Base-by-base conservation (phyloP, 1,140 invertebrate genomes). In the Drosophila miranda region DNA sequence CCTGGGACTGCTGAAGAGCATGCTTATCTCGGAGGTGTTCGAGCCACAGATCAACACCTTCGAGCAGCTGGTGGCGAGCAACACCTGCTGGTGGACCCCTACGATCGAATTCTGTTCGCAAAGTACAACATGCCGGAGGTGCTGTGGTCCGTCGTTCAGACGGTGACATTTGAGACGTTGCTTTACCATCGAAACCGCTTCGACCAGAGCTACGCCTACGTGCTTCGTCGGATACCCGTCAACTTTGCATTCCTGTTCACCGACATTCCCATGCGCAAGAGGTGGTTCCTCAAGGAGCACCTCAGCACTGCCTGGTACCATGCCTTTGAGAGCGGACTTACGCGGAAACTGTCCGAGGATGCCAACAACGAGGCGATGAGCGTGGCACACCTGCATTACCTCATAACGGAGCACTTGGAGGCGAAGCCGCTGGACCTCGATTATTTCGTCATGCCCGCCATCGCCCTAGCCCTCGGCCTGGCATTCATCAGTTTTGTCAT, bases 381-480 rank as follows among this genome's bases (percentile, higher is more conserved):
- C 64, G 77, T 75, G 58, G 81, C 78, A 49, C 70, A 72, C 26
- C 6, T 84, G 0, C 43, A 73, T 7, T 81, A 78, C 14, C 77
- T 81, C 6, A 13, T 64, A 64, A 81, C 77, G 23, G 81, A 86
- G 49, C 68, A 81, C 50, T 48, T 63, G 41, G 81, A 68, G 64
- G 64, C 66, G 1, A 43, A 58, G 38, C 59, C 82, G 1, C 41
- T 86, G 66, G 59, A 51, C 1, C 48, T 87, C 60, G 81, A 86
- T 87, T 86, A 86, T 87, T 86, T 86, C 66, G 74, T 86, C 23
- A 86, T 86, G 81, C 82, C 81, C 19, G 58, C 81, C 42, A 87
- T 86, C 60, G 60, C 82, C 14, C 46, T 86, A 50, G 64, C 14
- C 28, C 41, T 81, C 3, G 82, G 42, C 16, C 38, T 86, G 63